These are phyloP conservation scores for Hyphantria cunea DNA, from an alignment of 1,140 invertebrate species.

Conservation along the genomic window DNA sequence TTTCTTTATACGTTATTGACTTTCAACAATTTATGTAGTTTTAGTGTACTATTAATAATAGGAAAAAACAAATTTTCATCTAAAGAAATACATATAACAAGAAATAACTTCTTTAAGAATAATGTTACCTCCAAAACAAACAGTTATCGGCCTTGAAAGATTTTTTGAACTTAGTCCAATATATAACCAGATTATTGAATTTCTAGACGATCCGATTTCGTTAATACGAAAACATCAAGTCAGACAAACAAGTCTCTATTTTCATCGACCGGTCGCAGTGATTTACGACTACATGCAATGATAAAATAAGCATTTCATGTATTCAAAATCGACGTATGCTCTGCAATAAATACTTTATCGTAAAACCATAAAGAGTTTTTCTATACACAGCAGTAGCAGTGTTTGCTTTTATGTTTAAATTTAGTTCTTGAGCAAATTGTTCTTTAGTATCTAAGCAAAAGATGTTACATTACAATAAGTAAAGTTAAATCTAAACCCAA, in stretches of 20 bases:
- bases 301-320: constrained; percentile 25
- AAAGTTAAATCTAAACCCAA: not conserved
- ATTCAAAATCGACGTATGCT: constrained; percentile 18
- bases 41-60: too few species aligned
- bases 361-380: constrained; percentile 47
- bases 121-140: too few species aligned
- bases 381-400: constrained; percentile 35
- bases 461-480: not conserved
- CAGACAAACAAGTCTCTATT: not conserved
- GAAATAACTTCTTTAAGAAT: too few species aligned
- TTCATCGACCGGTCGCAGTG: not conserved
- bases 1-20: too few species aligned
- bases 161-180: too few species aligned
- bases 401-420: constrained; percentile 31
- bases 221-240: not conserved
- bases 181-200: too few species aligned
- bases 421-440: not conserved
- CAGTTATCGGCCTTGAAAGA: too few species aligned
- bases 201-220: too few species aligned
- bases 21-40: too few species aligned
- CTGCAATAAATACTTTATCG: constrained; percentile 35
- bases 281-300: constrained; percentile 25
- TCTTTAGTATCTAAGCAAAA: too few species aligned
- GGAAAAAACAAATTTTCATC: too few species aligned
- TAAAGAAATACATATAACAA: too few species aligned